Conservation (phyloP, 2,797 vertebrate species). For the Pipistrellus pygmaeus region DNA sequence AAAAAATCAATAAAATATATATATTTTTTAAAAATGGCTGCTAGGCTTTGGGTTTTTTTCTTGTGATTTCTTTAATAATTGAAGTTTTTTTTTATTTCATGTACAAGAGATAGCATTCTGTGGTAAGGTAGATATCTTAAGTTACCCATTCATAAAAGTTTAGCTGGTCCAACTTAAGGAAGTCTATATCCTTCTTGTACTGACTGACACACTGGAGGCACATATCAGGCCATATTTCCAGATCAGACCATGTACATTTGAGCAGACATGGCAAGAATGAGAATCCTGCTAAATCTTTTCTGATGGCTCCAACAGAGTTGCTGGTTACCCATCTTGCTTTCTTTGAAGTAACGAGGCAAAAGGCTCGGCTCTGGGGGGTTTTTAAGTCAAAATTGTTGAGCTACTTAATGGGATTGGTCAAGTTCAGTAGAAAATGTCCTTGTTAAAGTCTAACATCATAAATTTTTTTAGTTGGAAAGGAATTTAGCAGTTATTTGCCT, state of each 20-base stretch:
- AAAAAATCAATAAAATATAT: no score
- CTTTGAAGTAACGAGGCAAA: not conserved
- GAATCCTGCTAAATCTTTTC: conserved; percentile 96
- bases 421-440: conserved; percentile 19
- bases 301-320: conserved; percentile 56
- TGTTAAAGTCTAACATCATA: not conserved
- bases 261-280: conserved; percentile 88
- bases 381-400: conserved; percentile 10
- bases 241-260: conserved; percentile 92
- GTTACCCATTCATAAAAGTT: no score
- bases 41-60: not conserved
- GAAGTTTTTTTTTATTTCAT: conserved; percentile 7
- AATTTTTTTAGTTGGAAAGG: conserved; percentile 27
- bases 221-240: conserved; percentile 98
- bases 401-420: conserved; percentile 18
- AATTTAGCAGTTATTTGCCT: not conserved
- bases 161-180: conserved; percentile 88
- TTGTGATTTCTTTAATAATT: not conserved
- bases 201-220: conserved; percentile 97
- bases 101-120: not conserved
- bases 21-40: no score
- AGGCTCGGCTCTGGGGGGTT: no score
- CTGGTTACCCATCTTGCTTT: not conserved
- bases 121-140: no score
- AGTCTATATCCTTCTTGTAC: conserved; percentile 90